These are phyloP conservation scores for Lochmaea crataegi DNA, from an alignment of 2,888 invertebrate species.

Conservation along the genomic window DNA sequence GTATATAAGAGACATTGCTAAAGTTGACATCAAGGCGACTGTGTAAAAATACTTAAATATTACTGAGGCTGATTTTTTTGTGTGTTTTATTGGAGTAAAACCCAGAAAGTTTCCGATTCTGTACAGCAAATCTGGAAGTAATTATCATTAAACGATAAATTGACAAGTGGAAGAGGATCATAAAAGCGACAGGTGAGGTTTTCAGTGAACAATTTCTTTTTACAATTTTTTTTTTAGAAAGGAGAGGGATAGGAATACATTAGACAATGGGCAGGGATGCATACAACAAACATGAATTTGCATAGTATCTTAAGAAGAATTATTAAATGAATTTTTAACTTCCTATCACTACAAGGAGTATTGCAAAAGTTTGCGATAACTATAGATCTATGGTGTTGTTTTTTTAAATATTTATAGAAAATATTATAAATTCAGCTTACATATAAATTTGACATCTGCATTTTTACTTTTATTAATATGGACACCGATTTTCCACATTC, in stretches of 20 bases:
- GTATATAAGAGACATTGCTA: neutral
- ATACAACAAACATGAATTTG: too few species aligned
- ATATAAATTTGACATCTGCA: neutral
- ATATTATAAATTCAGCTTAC: neutral
- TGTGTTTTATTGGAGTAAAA: conserved; percentile 15
- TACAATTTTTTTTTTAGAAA: too few species aligned
- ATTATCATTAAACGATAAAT: neutral
- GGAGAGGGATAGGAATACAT: too few species aligned
- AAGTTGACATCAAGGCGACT: neutral
- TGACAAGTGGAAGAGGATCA: neutral
- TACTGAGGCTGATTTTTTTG: neutral
- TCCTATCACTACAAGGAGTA: too few species aligned
- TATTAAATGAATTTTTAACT: too few species aligned
- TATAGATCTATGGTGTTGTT: too few species aligned
- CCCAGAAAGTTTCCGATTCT: conserved; percentile 27
- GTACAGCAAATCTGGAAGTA: neutral
- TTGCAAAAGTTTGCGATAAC: too few species aligned
- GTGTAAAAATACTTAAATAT: conserved; percentile 7
- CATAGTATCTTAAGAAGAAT: too few species aligned
- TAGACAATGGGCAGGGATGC: too few species aligned
- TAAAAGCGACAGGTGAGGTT: too few species aligned
- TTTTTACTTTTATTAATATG: neutral
- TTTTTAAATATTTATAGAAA: neutral
- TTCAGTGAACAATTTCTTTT: too few species aligned
- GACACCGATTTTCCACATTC: neutral